Evolutionary conservation across 2,113 vertebrate genomes (phyloP).

Genomic region (Gymnobelideus leadbeateri): DNA sequence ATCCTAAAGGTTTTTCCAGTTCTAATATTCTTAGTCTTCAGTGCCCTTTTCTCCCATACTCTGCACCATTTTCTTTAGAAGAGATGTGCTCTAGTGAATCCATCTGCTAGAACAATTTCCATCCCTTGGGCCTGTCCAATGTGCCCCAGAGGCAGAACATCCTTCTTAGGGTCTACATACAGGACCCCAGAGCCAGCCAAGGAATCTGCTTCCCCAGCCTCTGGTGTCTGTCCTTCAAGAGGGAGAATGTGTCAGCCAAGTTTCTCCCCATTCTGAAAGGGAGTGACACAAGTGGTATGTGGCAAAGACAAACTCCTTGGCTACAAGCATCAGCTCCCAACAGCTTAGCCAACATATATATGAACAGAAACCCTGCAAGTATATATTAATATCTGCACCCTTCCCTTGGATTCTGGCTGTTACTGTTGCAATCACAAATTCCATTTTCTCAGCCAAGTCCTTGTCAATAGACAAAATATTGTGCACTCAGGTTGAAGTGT

Average conservation of each 20-base stretch:
- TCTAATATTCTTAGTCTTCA: background rate
- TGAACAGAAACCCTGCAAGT: background rate
- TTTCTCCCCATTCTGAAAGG: background rate
- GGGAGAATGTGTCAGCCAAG: background rate
- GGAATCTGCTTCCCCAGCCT: background rate
- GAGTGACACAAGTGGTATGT: background rate
- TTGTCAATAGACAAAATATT: background rate
- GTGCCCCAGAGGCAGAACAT: background rate
- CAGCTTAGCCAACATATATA: accelerated
- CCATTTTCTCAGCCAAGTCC: background rate
- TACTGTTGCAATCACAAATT: background rate
- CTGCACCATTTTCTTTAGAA: background rate
- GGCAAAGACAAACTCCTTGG: background rate
- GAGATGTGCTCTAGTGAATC: background rate
- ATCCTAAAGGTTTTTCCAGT: too few relatives aligned
- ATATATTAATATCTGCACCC: background rate
- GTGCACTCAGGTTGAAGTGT: too few relatives aligned
- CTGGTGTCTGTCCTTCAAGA: background rate
- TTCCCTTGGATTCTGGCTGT: background rate
- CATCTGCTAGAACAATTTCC: background rate
- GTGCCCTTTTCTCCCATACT: background rate
- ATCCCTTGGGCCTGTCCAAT: background rate
- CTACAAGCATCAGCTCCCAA: background rate
- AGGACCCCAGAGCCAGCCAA: accelerated
- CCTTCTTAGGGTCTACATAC: background rate